A percentile compares a stretch with the other conserved stretches of the same genome.
phyloP scores from a whole-genome alignment of 2,797 vertebrate species.

The Mastacembelus armatus region DNA sequence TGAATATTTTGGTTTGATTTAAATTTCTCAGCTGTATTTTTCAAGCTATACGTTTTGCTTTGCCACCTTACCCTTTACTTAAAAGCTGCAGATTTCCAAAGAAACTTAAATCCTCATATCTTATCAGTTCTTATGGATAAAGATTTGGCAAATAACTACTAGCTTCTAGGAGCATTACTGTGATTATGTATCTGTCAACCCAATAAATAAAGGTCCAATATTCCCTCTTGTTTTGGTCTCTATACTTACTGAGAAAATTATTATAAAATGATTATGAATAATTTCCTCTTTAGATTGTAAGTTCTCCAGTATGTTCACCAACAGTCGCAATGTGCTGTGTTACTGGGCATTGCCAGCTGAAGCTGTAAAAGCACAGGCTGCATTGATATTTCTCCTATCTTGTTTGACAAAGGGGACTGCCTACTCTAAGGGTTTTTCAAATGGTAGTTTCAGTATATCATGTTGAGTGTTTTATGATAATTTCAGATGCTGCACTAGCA shows the following conservation, averaged over 20 bases:
- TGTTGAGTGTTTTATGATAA: background rate
- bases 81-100: background rate
- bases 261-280: too few species aligned
- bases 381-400: too few species aligned
- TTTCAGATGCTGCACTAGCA: background rate
- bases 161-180: too few species aligned
- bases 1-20: background rate
- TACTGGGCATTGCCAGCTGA: too few species aligned
- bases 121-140: background rate
- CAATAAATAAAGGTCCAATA: background rate
- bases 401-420: too few species aligned
- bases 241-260: background rate
- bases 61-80: background rate
- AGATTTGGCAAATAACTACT: background rate
- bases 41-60: too few species aligned
- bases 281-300: background rate
- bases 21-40: too few species aligned
- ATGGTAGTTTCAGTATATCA: background rate
- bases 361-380: background rate
- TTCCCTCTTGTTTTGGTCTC: background rate
- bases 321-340: background rate
- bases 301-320: background rate
- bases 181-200: background rate
- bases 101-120: background rate
- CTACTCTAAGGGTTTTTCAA: background rate